phyloP scores from a whole-genome alignment of 2,888 invertebrate species.

The Agelastica alni region DNA sequence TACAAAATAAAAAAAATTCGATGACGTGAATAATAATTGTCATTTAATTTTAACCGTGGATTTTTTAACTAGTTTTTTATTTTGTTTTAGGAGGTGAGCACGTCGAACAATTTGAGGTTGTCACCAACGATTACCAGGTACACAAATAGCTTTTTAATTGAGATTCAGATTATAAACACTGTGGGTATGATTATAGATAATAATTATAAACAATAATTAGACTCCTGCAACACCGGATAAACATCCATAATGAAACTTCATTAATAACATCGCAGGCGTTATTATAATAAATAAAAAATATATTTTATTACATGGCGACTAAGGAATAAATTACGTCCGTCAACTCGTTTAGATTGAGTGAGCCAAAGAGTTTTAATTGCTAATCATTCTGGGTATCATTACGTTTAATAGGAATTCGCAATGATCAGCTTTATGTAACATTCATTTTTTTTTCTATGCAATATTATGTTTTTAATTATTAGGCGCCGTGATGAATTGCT shows the following conservation, averaged over 20 bases:
- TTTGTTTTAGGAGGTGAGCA: constrained; percentile 55
- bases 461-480: neutral
- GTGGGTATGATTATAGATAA: constrained; percentile 41
- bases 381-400: constrained; percentile 1
- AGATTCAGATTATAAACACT: constrained; percentile 45
- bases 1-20: too few species aligned
- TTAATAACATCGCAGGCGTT: constrained; percentile 43
- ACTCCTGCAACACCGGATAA: constrained; percentile 54
- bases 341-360: constrained; percentile 4
- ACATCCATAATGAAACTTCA: constrained; percentile 55
- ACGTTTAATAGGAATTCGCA: neutral
- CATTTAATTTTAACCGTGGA: too few species aligned
- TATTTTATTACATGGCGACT: constrained; percentile 21
- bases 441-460: too few species aligned
- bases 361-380: constrained; percentile 12
- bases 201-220: constrained; percentile 55
- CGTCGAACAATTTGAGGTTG: constrained; percentile 32
- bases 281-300: constrained; percentile 33
- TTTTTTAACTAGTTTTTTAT: constrained; percentile 26
- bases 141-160: constrained; percentile 57
- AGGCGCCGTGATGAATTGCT: neutral
- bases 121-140: constrained; percentile 45
- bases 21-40: too few species aligned
- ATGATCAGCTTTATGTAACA: neutral
- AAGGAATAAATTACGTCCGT: constrained; percentile 18